A percentile compares a stretch with the other conserved stretches of the same genome.
phyloP scores from a whole-genome alignment of 2,888 invertebrate genomes.

The Linnaemya tessellans region DNA sequence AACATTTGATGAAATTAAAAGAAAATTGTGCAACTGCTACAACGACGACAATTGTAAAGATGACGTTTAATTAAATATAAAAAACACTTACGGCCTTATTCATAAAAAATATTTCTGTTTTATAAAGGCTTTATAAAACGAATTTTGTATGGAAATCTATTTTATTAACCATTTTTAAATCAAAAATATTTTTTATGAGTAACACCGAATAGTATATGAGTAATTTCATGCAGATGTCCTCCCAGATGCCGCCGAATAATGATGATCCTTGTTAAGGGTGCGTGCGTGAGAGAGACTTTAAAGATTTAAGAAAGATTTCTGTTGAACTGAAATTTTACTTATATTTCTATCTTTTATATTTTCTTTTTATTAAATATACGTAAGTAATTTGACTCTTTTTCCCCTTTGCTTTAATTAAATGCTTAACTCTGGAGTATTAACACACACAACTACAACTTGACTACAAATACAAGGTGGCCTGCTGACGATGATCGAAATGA shows the following conservation, averaged over 20 bases:
- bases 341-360: background rate
- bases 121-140: no score
- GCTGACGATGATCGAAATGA: constrained; percentile 83
- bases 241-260: constrained; percentile 7
- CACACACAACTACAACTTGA: constrained; percentile 53
- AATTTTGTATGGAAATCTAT: no score
- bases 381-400: background rate
- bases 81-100: no score
- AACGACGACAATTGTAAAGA: constrained; percentile 54
- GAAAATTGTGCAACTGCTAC: constrained; percentile 55
- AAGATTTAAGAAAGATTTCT: constrained; percentile 23
- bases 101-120: no score
- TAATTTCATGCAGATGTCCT: constrained; percentile 13
- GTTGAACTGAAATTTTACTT: constrained; percentile 35
- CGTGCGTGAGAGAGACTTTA: constrained; percentile 30
- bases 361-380: background rate
- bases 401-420: background rate
- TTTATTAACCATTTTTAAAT: no score
- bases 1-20: constrained; percentile 55
- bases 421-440: background rate
- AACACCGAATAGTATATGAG: no score
- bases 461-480: constrained; percentile 83
- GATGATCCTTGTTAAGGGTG: constrained; percentile 14
- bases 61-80: constrained; percentile 28
- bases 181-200: no score